Evolutionary conservation across 1,140 invertebrate species (phyloP).

Genomic region (Camponotus vicinus): DNA sequence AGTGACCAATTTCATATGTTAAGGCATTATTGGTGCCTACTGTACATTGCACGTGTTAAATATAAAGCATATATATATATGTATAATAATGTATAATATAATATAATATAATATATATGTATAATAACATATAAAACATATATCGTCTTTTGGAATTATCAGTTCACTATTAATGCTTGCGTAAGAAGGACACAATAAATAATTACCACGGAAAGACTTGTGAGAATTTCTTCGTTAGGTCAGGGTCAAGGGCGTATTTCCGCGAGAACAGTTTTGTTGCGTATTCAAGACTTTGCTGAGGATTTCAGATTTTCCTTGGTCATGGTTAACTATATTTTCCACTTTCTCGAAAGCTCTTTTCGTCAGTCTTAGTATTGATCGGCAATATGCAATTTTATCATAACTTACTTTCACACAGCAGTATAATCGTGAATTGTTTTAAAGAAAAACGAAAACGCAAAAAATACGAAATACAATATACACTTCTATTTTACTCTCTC

Average conservation of each 20-base stretch:
- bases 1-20: too few species aligned
- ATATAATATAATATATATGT: too few species aligned
- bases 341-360: neutral
- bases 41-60: neutral
- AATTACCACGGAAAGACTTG: constrained; percentile 10
- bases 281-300: neutral
- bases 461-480: neutral
- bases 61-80: neutral
- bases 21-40: too few species aligned
- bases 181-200: constrained; percentile 17
- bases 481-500: neutral
- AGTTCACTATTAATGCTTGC: constrained; percentile 17
- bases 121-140: neutral
- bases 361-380: constrained; percentile 19
- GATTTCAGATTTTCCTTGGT: constrained; percentile 21
- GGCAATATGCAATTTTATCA: constrained; percentile 14
- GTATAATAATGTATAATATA: too few species aligned
- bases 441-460: neutral
- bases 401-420: neutral
- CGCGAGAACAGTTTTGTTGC: constrained; percentile 10
- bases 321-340: neutral
- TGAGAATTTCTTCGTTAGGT: constrained; percentile 2
- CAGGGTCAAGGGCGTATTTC: constrained; percentile 21
- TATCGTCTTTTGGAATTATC: neutral
- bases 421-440: neutral